Conservation (phyloP, 1,140 invertebrate genomes). For the Drosophila gunungcola region DNA sequence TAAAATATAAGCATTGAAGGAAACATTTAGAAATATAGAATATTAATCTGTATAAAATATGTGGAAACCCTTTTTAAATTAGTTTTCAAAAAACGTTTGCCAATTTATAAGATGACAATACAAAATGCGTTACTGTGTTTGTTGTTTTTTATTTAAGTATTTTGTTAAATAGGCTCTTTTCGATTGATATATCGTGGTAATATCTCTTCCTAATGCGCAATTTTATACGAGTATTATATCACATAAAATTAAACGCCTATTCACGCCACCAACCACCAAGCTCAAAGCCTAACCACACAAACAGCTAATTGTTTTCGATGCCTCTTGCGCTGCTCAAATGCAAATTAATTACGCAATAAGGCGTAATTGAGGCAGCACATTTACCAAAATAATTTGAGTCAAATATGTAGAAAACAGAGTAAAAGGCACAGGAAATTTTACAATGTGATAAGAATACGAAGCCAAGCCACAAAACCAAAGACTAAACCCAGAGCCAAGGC, state of each 20-base stretch:
- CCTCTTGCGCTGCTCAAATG: slow-evolving; percentile 26
- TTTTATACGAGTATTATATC: neutral
- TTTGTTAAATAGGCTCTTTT: too few relatives aligned
- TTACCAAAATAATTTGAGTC: slow-evolving; percentile 23
- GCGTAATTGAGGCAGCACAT: slow-evolving; percentile 62
- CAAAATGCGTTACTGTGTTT: too few relatives aligned
- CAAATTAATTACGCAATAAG: slow-evolving; percentile 51
- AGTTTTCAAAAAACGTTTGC: too few relatives aligned
- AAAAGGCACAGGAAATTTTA: slow-evolving; percentile 26
- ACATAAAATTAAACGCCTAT: neutral
- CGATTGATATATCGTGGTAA: too few relatives aligned
- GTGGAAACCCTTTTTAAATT: too few relatives aligned
- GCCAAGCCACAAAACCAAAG: slow-evolving; percentile 13
- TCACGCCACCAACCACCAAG: slow-evolving; percentile 8
- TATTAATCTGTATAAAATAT: too few relatives aligned
- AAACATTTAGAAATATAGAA: too few relatives aligned
- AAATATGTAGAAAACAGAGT: slow-evolving; percentile 18
- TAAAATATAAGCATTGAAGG: too few relatives aligned
- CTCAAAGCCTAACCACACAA: slow-evolving; percentile 16
- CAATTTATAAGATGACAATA: too few relatives aligned
- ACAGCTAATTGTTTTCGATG: slow-evolving; percentile 21
- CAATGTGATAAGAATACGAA: slow-evolving; percentile 30
- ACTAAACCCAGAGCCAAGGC: slow-evolving; percentile 3
- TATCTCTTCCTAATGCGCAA: neutral
- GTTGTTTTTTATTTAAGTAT: too few relatives aligned